Base-by-base conservation (phyloP, 2,888 invertebrate genomes). In the Catocala fraxini region DNA sequence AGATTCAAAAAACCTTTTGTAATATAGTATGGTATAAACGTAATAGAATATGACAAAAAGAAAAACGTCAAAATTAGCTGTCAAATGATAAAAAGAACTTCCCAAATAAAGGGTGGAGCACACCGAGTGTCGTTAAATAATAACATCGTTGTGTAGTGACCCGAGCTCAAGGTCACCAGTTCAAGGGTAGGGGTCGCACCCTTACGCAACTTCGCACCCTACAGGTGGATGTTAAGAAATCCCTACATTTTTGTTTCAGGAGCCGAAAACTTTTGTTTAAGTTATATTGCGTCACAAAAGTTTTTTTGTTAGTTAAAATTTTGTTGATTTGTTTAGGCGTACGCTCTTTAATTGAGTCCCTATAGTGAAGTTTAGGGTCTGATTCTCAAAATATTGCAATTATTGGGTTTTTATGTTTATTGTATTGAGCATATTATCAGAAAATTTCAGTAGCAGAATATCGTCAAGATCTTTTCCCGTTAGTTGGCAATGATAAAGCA, bases 131-230 rank as follows among this genome's bases (percentile, higher is more conserved):
- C 68, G 70, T 67, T 73, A 76, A 77, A 80, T 80, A 82, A 82
- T 80, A 65, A 68, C 57, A 80, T 78, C 75, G 73, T 73, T 81
- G 86, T 73, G 86, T 88, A 85, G 86, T 89, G 89, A 89, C 87
- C 89, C 85, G 79, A 56, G 60, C 76, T 70, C 82, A 86, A 87
- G 85, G 86, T 81, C 88, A 70, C 71, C 66, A 80, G 89, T 87
- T 86, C 89, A 89, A 89, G 89, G 89, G 81, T 82, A 68, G 70
- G 85, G 83, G 83, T 80, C 76, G 80, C 78, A 82, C 85, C 87
- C 84, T 72, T 79, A 76, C 77, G 77, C 79, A 77, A 79, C 49
- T 67, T 68, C 48, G 58, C 68, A 63, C 74, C 81, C 81, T 79
- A 85, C 87, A 87, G 85, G 86, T 87, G 86, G 84, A 68, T 68